Conservation (phyloP, 2,797 vertebrate species). For the Gouania willdenowi region DNA sequence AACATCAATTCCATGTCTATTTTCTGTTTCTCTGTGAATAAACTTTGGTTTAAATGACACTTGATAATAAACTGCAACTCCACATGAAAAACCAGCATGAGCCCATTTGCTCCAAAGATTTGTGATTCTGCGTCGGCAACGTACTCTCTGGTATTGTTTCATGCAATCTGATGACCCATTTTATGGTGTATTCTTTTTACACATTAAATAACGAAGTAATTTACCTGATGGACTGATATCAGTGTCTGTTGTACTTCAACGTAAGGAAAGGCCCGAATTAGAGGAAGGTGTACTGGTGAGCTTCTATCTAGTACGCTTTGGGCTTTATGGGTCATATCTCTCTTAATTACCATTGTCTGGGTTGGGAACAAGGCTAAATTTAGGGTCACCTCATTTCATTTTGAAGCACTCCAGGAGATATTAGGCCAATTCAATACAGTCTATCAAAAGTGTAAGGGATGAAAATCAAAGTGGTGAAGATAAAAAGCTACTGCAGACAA, state of each 20-base stretch:
- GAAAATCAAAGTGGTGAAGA: constrained; percentile 3
- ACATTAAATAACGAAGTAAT: constrained; percentile 13
- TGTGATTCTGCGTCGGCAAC: constrained; percentile 6
- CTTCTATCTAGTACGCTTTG: constrained; percentile 34
- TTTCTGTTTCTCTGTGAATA: not conserved
- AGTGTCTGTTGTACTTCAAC: constrained; percentile 13
- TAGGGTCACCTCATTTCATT: constrained; percentile 55
- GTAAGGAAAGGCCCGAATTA: not conserved
- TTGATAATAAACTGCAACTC: not conserved
- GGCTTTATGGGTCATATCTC: constrained; percentile 33
- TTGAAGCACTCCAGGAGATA: constrained; percentile 21
- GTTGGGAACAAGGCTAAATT: constrained; percentile 45
- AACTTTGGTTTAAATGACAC: not conserved
- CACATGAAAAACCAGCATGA: not conserved
- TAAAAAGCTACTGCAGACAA: constrained; percentile 5
- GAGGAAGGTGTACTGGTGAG: too few species aligned
- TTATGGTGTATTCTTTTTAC: constrained; percentile 17
- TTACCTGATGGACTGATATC: not conserved
- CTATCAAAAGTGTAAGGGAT: constrained; percentile 33
- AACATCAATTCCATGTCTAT: too few species aligned
- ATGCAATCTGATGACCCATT: constrained; percentile 17
- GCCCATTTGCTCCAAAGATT: constrained; percentile 4
- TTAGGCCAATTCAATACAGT: constrained; percentile 23
- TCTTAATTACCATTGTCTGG: constrained; percentile 52
- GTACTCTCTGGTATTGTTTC: constrained; percentile 2